Evolutionary conservation across 1,140 invertebrate genomes (phyloP).

Genomic region (Dendroctonus ponderosae): DNA sequence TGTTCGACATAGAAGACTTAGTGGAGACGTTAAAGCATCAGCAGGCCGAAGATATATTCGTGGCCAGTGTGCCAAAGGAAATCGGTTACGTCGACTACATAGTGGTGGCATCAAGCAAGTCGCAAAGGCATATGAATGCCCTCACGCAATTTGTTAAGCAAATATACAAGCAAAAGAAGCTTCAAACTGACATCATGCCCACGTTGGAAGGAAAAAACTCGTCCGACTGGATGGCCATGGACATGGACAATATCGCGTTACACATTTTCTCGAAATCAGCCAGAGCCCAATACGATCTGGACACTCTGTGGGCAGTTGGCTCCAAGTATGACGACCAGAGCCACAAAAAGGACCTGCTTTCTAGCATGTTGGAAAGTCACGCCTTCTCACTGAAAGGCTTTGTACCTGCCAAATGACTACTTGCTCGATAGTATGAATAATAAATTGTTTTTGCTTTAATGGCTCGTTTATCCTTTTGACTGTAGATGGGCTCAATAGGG

Average conservation of each 20-base stretch:
- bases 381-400: constrained; percentile 61
- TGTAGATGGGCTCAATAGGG: too few relatives aligned
- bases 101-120: constrained; percentile 43
- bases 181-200: constrained; percentile 65
- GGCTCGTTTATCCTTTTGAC: too few relatives aligned
- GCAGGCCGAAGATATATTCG: constrained; percentile 79
- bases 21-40: constrained; percentile 73
- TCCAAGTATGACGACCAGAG: constrained; percentile 71
- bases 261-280: constrained; percentile 77
- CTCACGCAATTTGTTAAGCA: constrained; percentile 74
- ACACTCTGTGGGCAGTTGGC: constrained; percentile 87
- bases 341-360: constrained; percentile 58
- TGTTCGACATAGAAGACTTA: constrained; percentile 71
- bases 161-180: constrained; percentile 74
- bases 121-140: constrained; percentile 56
- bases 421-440: not conserved
- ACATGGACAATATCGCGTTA: constrained; percentile 90
- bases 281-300: constrained; percentile 79
- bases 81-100: constrained; percentile 62
- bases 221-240: constrained; percentile 83
- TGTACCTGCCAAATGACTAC: constrained; percentile 52
- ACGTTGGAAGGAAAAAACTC: constrained; percentile 74
- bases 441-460: not conserved
- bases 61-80: constrained; percentile 70
- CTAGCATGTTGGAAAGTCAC: constrained; percentile 63